Conservation (phyloP, 1,140 invertebrate species). For the Drosophila ogumai region DNA sequence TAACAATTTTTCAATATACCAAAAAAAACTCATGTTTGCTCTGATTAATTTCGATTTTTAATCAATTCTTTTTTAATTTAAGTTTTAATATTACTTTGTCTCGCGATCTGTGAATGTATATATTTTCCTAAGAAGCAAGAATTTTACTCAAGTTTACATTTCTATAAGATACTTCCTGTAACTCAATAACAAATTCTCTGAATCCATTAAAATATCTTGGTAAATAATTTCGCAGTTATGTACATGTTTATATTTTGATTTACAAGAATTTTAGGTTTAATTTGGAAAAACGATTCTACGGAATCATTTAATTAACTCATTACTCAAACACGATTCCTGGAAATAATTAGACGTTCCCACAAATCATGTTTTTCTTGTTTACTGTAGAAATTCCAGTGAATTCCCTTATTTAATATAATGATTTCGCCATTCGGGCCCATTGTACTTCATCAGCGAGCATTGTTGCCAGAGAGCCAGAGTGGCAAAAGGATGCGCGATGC, state of each 20-base stretch:
- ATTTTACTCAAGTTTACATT: too few species aligned
- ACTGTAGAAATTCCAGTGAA: background rate
- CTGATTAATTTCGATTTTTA: too few species aligned
- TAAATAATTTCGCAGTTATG: background rate
- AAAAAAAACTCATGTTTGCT: too few species aligned
- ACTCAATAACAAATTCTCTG: background rate
- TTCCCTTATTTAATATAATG: constrained; percentile 9
- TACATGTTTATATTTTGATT: background rate
- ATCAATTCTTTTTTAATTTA: too few species aligned
- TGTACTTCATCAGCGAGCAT: constrained; percentile 61
- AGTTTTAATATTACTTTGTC: too few species aligned
- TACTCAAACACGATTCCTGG: background rate
- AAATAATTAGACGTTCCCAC: background rate
- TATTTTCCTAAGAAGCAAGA: too few species aligned
- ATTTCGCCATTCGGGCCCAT: constrained; percentile 31
- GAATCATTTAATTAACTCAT: background rate
- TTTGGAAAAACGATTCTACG: background rate
- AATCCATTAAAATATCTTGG: background rate
- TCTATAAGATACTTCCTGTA: too few species aligned
- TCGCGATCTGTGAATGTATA: too few species aligned
- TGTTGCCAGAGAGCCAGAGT: constrained; percentile 34
- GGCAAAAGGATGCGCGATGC: constrained; percentile 65
- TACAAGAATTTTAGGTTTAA: background rate
- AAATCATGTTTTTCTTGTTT: background rate
- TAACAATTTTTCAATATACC: too few species aligned